A percentile compares a stretch with the other conserved stretches of the same genome.
phyloP scores from a whole-genome alignment of 2,113 vertebrate species.

The Jacana jacana region DNA sequence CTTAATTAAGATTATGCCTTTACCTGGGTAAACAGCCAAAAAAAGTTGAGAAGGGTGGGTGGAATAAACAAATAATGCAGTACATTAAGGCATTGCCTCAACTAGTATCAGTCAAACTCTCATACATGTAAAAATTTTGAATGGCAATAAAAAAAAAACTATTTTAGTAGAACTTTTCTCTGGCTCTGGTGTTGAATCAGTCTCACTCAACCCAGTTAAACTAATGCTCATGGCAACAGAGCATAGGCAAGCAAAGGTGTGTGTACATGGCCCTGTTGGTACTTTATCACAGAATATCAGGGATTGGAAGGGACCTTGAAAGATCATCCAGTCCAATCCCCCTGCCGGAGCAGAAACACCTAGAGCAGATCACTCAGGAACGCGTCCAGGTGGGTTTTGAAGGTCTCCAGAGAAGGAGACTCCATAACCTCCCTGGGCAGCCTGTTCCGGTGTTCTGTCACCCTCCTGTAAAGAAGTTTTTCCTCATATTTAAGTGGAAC shows the following conservation, averaged over 20 bases:
- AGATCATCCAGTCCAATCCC: too few species aligned
- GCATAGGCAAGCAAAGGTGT: neutral
- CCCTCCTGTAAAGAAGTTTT: too few species aligned
- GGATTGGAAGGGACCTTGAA: too few species aligned
- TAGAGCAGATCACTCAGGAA: too few species aligned
- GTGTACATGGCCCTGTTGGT: neutral
- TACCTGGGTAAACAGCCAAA: neutral
- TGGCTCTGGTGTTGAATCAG: neutral
- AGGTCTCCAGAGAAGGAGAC: too few species aligned
- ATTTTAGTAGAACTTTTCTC: neutral
- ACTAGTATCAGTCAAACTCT: neutral
- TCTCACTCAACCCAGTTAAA: neutral
- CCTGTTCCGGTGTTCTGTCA: too few species aligned
- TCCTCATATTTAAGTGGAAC: too few species aligned
- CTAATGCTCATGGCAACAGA: neutral
- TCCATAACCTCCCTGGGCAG: too few species aligned
- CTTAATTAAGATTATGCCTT: constrained; percentile 33
- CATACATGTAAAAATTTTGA: neutral
- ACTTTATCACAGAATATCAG: too few species aligned
- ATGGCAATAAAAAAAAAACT: neutral
- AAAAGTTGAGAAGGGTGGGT: neutral
- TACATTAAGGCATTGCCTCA: neutral
- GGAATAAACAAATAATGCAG: neutral
- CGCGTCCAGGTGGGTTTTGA: too few species aligned
- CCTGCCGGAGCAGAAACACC: too few species aligned